Evolutionary conservation across 2,797 vertebrate species (phyloP).

Genomic region (Sarcoramphus papa): DNA sequence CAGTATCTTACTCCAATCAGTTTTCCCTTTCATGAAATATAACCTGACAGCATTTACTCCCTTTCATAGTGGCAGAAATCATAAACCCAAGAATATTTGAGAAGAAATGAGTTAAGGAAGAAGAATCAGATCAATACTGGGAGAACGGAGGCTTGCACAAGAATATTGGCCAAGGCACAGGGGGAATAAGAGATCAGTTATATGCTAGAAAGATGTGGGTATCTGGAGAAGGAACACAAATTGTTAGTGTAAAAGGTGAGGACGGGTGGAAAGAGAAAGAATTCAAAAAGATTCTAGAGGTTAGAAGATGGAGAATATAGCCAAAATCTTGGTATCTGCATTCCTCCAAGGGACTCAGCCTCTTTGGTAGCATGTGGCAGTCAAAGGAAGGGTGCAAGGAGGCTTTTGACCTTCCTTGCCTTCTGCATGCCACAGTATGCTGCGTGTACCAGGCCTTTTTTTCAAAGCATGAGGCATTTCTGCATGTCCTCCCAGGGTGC

Average conservation of each 20-base stretch:
- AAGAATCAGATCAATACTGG: background rate
- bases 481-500: background rate
- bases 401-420: background rate
- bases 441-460: background rate
- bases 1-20: background rate
- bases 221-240: background rate
- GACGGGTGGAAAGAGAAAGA: background rate
- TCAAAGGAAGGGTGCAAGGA: background rate
- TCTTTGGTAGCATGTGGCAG: background rate
- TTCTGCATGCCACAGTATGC: fast-evolving
- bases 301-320: background rate
- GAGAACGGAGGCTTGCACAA: background rate
- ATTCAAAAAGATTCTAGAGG: background rate
- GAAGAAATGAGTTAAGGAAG: background rate
- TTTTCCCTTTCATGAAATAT: background rate
- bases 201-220: background rate
- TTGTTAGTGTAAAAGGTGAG: background rate
- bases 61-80: background rate
- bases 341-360: background rate
- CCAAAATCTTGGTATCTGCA: background rate
- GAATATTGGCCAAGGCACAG: background rate
- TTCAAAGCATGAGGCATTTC: background rate
- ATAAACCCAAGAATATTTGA: background rate
- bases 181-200: background rate
- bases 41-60: background rate